Evolutionary conservation across 2,888 invertebrate species (phyloP).

Genomic region (Lampropteryx suffumata): DNA sequence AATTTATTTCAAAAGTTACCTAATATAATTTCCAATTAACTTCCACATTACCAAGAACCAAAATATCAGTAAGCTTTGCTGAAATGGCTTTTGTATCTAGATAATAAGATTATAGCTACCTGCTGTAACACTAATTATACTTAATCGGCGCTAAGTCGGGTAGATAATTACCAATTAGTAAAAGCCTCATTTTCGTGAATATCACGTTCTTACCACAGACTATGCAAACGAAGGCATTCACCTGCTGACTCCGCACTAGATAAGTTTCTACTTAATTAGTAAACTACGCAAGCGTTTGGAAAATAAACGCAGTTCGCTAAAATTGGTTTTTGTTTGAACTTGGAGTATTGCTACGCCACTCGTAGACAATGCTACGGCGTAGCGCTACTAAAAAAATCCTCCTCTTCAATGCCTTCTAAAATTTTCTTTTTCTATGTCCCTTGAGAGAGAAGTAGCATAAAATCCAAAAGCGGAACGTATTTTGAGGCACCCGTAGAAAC

Average conservation of each 20-base stretch:
- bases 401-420: too few relatives aligned
- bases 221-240: background rate
- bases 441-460: too few relatives aligned
- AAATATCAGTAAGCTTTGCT: background rate
- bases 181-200: conserved; percentile 13
- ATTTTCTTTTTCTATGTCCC: too few relatives aligned
- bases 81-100: too few relatives aligned
- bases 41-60: background rate
- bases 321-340: conserved; percentile 2
- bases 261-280: conserved; percentile 7
- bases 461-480: too few relatives aligned
- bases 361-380: background rate
- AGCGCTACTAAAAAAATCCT: background rate
- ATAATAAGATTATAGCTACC: background rate
- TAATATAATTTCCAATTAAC: background rate
- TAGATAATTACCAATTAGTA: conserved; percentile 21
- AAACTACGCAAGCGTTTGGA: conserved; percentile 1
- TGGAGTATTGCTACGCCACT: background rate
- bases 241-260: conserved; percentile 8
- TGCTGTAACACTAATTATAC: conserved; percentile 11
- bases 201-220: conserved; percentile 3
- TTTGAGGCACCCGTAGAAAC: too few relatives aligned
- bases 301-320: conserved; percentile 2
- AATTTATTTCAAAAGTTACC: too few relatives aligned
- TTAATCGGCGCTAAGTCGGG: conserved; percentile 12